phyloP scores from a whole-genome alignment of 2,113 vertebrate genomes.

The Zingel zingel region DNA sequence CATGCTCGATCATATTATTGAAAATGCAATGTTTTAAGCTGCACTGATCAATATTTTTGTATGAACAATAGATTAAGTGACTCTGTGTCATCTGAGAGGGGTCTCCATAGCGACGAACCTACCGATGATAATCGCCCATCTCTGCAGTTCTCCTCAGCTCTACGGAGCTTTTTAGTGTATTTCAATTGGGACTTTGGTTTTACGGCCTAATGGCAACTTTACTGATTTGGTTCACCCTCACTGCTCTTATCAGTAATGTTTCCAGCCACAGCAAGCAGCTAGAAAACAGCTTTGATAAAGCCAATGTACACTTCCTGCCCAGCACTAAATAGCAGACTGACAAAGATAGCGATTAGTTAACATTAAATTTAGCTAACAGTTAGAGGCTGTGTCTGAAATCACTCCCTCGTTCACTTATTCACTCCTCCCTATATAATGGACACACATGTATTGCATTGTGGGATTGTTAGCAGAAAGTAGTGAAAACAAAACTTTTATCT shows the following conservation, averaged over 20 bases:
- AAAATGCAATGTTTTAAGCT: constrained; percentile 24
- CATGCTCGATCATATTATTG: background rate
- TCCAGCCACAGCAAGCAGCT: background rate
- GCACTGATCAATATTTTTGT: constrained; percentile 21
- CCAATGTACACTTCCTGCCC: background rate
- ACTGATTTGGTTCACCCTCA: background rate
- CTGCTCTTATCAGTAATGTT: background rate
- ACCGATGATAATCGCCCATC: background rate
- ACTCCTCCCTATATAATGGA: background rate
- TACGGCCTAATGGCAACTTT: background rate
- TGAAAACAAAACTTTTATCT: background rate
- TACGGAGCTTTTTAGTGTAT: background rate
- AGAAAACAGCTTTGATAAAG: background rate
- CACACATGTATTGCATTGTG: background rate
- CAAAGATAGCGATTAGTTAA: background rate
- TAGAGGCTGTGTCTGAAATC: background rate
- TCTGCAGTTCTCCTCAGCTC: background rate
- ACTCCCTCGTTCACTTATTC: background rate
- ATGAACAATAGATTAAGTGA: constrained; percentile 22
- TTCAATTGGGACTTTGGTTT: constrained; percentile 8
- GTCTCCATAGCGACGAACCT: background rate
- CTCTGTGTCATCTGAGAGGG: constrained; percentile 13
- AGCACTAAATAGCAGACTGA: background rate
- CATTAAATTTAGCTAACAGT: background rate
- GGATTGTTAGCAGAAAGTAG: background rate